Percentiles rank a stretch among this genome's conserved stretches.
phyloP scores from a whole-genome alignment of 1,140 invertebrate species.

The Leptinotarsa lineolata region DNA sequence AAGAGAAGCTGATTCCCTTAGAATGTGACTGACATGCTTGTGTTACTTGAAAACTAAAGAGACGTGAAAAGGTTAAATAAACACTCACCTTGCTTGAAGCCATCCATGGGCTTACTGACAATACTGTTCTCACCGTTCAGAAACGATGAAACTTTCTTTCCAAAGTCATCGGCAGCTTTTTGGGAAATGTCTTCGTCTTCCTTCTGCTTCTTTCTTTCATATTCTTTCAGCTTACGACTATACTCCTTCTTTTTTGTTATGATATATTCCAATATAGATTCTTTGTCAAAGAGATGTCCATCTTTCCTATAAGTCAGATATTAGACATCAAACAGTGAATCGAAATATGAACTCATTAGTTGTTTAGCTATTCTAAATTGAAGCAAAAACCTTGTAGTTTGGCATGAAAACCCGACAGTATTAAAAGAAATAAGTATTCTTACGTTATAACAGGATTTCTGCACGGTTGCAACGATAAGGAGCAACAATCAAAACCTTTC shows the following conservation, averaged over 20 bases:
- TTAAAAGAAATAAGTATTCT: constrained; percentile 44
- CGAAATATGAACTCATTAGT: no score
- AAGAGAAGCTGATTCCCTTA: no score
- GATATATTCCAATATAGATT: constrained; percentile 95
- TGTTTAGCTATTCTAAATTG: no score
- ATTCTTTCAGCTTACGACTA: constrained; percentile 87
- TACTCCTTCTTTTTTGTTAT: constrained; percentile 94
- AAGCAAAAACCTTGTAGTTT: no score
- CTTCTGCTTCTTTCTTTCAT: constrained; percentile 84
- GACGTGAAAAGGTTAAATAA: constrained; percentile 19
- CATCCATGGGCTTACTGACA: constrained; percentile 59
- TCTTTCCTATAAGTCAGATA: constrained; percentile 68
- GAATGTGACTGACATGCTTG: no score
- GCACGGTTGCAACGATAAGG: constrained; percentile 94
- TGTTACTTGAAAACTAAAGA: no score
- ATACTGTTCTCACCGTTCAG: constrained; percentile 78
- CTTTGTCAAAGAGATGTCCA: constrained; percentile 96
- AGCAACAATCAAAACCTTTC: constrained; percentile 98
- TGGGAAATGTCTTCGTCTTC: constrained; percentile 68
- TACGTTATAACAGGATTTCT: constrained; percentile 85
- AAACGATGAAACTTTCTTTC: constrained; percentile 75
- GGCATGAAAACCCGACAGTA: neutral
- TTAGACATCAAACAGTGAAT: no score
- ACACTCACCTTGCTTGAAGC: constrained; percentile 59
- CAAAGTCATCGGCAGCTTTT: constrained; percentile 70